Conservation (phyloP, 2,797 vertebrate species). For the Siniperca undulata region DNA sequence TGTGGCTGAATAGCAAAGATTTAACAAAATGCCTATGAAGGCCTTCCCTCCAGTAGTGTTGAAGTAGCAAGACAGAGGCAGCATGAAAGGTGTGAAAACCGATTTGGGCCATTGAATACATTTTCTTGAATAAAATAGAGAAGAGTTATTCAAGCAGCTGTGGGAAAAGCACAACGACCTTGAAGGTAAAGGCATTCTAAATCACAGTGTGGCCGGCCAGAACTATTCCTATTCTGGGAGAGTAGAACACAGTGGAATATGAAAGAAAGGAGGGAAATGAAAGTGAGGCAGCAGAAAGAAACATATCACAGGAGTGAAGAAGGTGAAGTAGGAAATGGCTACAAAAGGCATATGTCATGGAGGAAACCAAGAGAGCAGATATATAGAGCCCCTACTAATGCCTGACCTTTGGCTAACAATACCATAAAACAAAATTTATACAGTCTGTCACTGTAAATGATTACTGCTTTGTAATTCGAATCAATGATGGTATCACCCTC, state of each 20-base stretch:
- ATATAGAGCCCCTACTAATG: slow-evolving; percentile 32
- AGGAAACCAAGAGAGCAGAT: slow-evolving; percentile 10
- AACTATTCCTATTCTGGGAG: slow-evolving; percentile 47
- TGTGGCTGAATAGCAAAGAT: slow-evolving; percentile 57
- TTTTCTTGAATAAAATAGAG: slow-evolving; percentile 35
- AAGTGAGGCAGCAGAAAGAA: slow-evolving; percentile 42
- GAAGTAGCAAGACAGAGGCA: slow-evolving; percentile 25
- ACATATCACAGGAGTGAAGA: slow-evolving; percentile 43
- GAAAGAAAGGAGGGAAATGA: slow-evolving; percentile 48
- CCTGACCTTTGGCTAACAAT: slow-evolving; percentile 55
- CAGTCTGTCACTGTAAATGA: slow-evolving; percentile 37
- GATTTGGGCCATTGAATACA: slow-evolving; percentile 19
- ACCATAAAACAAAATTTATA: slow-evolving; percentile 54
- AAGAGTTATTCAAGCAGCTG: slow-evolving; percentile 30
- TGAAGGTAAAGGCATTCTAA: slow-evolving; percentile 49
- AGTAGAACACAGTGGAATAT: slow-evolving; percentile 48
- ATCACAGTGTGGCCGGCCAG: slow-evolving; percentile 22
- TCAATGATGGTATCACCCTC: slow-evolving; percentile 27
- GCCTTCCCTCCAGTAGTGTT: not conserved
- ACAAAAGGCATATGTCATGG: slow-evolving; percentile 40
- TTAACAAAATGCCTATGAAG: slow-evolving; percentile 60
- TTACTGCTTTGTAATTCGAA: slow-evolving; percentile 35
- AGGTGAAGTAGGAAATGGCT: slow-evolving; percentile 25
- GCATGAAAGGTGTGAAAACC: slow-evolving; percentile 31
- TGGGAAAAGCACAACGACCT: slow-evolving; percentile 40